Percentiles rank a stretch among this genome's conserved stretches.
phyloP scores from a whole-genome alignment of 2,113 vertebrate species.

The Microcebus murinus region DNA sequence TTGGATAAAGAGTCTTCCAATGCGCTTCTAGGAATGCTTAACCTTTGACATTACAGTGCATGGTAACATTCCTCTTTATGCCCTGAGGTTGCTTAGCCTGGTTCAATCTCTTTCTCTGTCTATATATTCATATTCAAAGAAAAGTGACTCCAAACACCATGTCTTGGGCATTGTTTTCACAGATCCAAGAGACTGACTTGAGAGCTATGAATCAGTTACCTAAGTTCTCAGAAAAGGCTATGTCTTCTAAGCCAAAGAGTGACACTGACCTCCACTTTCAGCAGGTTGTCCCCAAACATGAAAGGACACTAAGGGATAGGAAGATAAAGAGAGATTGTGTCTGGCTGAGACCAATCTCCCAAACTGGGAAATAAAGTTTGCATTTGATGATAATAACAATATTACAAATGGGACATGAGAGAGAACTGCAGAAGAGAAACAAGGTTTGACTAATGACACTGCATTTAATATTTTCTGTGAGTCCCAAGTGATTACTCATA shows the following conservation, averaged over 20 bases:
- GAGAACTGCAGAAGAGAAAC: not conserved
- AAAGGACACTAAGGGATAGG: not conserved
- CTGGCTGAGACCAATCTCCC: not conserved
- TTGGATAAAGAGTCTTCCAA: not conserved
- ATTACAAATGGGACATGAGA: not conserved
- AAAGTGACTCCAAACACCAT: not conserved
- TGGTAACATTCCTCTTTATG: not conserved
- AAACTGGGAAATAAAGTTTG: not conserved
- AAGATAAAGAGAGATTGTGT: not conserved
- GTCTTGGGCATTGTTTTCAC: not conserved
- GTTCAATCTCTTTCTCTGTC: not conserved
- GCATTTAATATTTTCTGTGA: not conserved
- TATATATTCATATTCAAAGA: not conserved
- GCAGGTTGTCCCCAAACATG: not conserved
- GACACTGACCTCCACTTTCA: not conserved
- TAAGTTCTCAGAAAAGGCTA: not conserved
- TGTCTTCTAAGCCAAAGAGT: not conserved
- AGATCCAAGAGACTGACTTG: not conserved
- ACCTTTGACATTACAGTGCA: not conserved
- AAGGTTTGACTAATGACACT: not conserved
- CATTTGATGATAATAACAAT: not conserved
- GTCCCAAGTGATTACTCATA: slow-evolving; percentile 17
- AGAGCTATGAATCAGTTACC: not conserved
- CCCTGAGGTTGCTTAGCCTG: not conserved
- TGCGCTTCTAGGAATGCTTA: not conserved